phyloP scores from a whole-genome alignment of 2,888 invertebrate species.

The Dicyrtomina minuta region DNA sequence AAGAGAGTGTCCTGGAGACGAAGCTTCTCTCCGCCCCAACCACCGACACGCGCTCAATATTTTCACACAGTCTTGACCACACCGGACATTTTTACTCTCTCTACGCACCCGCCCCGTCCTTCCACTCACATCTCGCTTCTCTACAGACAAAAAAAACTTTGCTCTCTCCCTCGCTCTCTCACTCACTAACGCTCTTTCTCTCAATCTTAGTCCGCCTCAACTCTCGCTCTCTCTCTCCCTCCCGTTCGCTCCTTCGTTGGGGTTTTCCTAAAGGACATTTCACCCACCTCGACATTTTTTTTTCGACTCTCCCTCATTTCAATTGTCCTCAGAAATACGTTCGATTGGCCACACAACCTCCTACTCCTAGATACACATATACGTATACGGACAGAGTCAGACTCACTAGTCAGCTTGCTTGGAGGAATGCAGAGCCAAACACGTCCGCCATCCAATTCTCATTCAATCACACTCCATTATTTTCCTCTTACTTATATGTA shows the following conservation, averaged over 20 bases:
- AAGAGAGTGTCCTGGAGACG: slow-evolving; percentile 24
- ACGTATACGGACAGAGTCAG: neutral
- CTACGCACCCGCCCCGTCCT: slow-evolving; percentile 29
- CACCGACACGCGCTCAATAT: slow-evolving; percentile 37
- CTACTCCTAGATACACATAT: neutral
- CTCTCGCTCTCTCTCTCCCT: slow-evolving; percentile 13
- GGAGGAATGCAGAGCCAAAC: neutral
- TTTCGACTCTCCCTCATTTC: slow-evolving; percentile 36
- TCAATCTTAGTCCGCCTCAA: neutral
- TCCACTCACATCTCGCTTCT: slow-evolving; percentile 12
- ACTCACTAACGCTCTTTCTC: neutral
- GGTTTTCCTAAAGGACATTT: slow-evolving; percentile 22
- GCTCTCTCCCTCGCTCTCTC: neutral
- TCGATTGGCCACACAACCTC: slow-evolving; percentile 21
- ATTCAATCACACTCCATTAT: slow-evolving; percentile 19
- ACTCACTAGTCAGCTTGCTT: neutral
- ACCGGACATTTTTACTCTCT: slow-evolving; percentile 37
- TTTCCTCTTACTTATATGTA: neutral
- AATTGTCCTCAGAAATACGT: slow-evolving; percentile 22
- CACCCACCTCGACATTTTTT: slow-evolving; percentile 24
- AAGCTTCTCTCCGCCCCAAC: slow-evolving; percentile 27
- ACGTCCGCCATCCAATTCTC: slow-evolving; percentile 29
- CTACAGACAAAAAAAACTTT: neutral
- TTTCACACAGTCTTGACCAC: slow-evolving; percentile 39
- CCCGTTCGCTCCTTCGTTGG: neutral